These are phyloP conservation scores for Malurus cyaneus DNA, from an alignment of 2,113 vertebrate species.

Conservation along the genomic window DNA sequence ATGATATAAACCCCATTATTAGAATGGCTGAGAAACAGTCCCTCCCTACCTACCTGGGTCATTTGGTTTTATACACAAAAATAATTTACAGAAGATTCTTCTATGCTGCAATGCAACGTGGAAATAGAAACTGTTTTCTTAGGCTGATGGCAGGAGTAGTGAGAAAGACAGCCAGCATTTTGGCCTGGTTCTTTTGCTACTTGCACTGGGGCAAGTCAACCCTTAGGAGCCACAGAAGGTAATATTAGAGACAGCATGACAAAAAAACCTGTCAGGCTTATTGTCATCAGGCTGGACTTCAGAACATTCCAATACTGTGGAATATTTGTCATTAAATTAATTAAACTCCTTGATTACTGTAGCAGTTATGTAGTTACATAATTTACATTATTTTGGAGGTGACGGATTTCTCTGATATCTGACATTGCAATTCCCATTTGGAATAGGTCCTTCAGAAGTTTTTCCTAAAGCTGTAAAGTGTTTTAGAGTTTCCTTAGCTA, in stretches of 20 bases:
- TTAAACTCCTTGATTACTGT: not conserved
- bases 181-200: not conserved
- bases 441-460: not conserved
- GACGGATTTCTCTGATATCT: not conserved
- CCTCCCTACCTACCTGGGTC: not conserved
- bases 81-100: not conserved
- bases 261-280: not conserved
- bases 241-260: not conserved
- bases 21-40: not conserved
- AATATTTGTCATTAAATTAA: not conserved
- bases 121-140: not conserved
- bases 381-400: not conserved
- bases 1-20: not conserved
- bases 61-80: not conserved
- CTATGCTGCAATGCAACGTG: not conserved
- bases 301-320: not conserved
- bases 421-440: not conserved
- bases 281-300: not conserved
- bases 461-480: not conserved
- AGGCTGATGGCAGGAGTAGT: not conserved
- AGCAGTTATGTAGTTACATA: no score
- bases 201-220: not conserved
- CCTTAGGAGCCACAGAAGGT: not conserved
- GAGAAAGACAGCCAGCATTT: not conserved
- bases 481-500: not conserved